These are phyloP conservation scores for Alectoris magna DNA, from an alignment of 2,797 vertebrate genomes.

Conservation along the genomic window DNA sequence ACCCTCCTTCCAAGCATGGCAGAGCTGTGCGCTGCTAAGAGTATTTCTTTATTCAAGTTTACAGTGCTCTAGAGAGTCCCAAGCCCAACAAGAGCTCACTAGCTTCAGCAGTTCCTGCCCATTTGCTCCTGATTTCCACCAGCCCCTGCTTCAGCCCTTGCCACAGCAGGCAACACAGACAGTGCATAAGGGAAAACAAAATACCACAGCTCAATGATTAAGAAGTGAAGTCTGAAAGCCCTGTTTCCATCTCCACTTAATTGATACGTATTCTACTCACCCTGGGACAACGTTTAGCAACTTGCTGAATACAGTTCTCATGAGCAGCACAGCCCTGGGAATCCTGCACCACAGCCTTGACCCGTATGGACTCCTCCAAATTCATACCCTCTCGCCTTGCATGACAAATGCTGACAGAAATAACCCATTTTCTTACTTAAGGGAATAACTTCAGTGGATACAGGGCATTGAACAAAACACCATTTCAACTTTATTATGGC, in stretches of 20 bases:
- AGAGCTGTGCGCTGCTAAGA: not conserved
- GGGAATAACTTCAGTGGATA: not conserved
- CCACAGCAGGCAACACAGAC: not conserved
- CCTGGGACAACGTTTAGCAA: not conserved
- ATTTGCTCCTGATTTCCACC: not conserved
- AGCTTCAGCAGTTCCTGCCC: not conserved
- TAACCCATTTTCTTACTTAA: not conserved
- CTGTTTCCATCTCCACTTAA: not conserved
- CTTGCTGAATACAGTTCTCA: not conserved
- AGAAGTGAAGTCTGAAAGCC: not conserved
- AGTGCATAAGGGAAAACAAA: not conserved
- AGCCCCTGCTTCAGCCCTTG: not conserved
- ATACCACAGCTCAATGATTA: not conserved
- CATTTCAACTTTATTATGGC: not conserved
- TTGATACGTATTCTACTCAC: rapidly evolving
- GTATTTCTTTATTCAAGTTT: not conserved
- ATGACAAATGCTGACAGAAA: not conserved
- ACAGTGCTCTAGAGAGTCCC: not conserved
- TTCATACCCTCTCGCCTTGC: not conserved
- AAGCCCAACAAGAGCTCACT: not conserved
- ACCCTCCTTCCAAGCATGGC: not conserved
- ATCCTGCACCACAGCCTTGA: not conserved
- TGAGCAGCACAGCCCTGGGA: not conserved
- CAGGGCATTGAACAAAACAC: not conserved
- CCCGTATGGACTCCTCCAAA: not conserved